Evolutionary conservation across 2,888 invertebrate genomes (phyloP), one percentile per base, ranked within the genome.

Genomic region (Pterostichus madidus): DNA sequence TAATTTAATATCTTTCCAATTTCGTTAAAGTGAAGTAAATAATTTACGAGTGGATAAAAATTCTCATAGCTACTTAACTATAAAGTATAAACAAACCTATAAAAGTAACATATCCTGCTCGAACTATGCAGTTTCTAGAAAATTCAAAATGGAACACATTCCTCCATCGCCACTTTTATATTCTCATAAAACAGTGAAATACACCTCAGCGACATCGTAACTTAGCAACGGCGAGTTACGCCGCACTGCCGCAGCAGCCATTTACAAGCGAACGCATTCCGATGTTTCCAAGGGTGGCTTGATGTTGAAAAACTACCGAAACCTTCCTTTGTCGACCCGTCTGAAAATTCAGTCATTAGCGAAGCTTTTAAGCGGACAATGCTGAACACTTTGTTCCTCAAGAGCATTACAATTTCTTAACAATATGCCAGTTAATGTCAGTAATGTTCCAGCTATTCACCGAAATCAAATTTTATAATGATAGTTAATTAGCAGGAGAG

Each of bases 311-410:
- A 53, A 53, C 77, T n/a, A 49, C 44, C 61, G 73, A 73, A 35
- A 52, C 32, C 52, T 53, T 77, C 39, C 77, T 44, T 53, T 53
- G 77, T 53, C 7, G 39, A 6, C 31, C 15, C 44, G 35, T 8
- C 39, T 39, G 71, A 68, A 13, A 39, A 39, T 39, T 32, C 77
- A 77, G 77, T 77, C 77, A 77, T 77, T 77, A 77, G 39, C 56
- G 77, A 59, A 56, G 77, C 77, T 77, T 77, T 77, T 77, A 71
- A 77, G 59, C 32, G 39, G 56, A 77, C 77, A 77, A 77, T 77
- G 77, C 35, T 39, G 77, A 39, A 53, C 77, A 77, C 59, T 77
- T 56, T 77, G 77, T 77, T 56, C 71, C 39, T 39, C n/a, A 39
- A 59, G 59, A 39, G 77, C 77, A 35, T 77, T 77, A 77, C 39